Evolutionary conservation across 1,140 invertebrate genomes (phyloP).

Genomic region (Cardiocondyla obscurior): DNA sequence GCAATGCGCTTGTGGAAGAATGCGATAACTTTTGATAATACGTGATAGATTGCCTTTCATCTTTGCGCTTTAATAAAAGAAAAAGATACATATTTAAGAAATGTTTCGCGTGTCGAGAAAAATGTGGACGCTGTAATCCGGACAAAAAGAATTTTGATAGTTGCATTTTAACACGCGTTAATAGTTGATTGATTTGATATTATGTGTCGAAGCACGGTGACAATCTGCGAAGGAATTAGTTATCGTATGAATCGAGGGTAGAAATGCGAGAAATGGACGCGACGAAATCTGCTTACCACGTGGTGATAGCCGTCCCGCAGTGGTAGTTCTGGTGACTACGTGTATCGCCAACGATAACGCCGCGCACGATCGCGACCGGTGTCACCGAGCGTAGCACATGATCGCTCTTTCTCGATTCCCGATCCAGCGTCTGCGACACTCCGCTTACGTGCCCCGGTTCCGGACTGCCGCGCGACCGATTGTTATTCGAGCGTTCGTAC

Average conservation of each 20-base stretch:
- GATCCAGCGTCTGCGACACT: neutral
- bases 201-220: too few species aligned
- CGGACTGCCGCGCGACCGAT: slow-evolving; percentile 22
- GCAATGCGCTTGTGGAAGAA: slow-evolving; percentile 4
- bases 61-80: neutral
- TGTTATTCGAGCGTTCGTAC: slow-evolving; percentile 25
- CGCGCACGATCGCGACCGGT: slow-evolving; percentile 62
- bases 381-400: slow-evolving; percentile 63
- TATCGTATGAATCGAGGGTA: neutral
- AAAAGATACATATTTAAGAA: neutral
- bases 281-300: slow-evolving; percentile 46
- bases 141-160: neutral
- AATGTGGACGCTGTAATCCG: neutral
- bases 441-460: neutral
- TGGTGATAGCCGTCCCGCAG: slow-evolving; percentile 59
- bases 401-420: slow-evolving; percentile 56
- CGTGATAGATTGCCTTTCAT: neutral
- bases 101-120: neutral
- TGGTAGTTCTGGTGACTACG: slow-evolving; percentile 53
- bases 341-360: slow-evolving; percentile 55
- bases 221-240: neutral
- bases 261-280: neutral
- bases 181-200: neutral
- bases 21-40: slow-evolving; percentile 26
- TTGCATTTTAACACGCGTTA: neutral